Base-by-base conservation (phyloP, 2,113 vertebrate genomes). In the Pampusana beccarii region DNA sequence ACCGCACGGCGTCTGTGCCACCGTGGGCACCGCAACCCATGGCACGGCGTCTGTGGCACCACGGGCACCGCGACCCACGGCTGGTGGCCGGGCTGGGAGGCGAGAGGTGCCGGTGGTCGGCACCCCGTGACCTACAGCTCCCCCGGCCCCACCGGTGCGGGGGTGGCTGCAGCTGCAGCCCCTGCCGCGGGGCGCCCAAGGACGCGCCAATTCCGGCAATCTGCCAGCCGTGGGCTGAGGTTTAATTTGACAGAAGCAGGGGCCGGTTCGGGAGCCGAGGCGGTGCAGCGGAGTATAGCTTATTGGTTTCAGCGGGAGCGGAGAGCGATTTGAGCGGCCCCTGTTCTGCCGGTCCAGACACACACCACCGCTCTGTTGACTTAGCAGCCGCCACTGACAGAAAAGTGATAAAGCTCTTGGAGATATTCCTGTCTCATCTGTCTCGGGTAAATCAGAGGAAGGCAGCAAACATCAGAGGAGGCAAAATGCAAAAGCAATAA, bases 241-340 rank as follows among this genome's bases (percentile, higher is more conserved):
- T 94, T 83, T 94, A 71, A 93, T 95, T 80, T 92, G 93, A 70
- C 78, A 86, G 5, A 61, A 33, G 46, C 29, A 10, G 25, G 56
- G 88, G 53, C 91, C 0, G 11, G 25, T 24, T 79, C 15, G 26
- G 26, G 84, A 96, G 33, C 31, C 10, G 80, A 69, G 34, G 44
- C 28, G 67, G 54, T 38, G 96, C 96, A 69, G 66, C 11, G 88
- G 88, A 97, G 94, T 60, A 10, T 46, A 86, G 96, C 88, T 97
- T 96, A 97, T 95, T 97, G 96, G 97, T 95, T 97, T 95, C 97
- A 73, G 44, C 18, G 97, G 97, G 96, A 95, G 90, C 50, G 10
- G 86, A 92, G 94, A 96, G 88, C 4, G 51, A 83, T 86, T 71
- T 71, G 95, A 96, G 94, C 95, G 95, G 89, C 96, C 93, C 64